These are phyloP conservation scores for Sarcophaga subvicina DNA, from an alignment of 2,888 invertebrate species.

Conservation along the genomic window DNA sequence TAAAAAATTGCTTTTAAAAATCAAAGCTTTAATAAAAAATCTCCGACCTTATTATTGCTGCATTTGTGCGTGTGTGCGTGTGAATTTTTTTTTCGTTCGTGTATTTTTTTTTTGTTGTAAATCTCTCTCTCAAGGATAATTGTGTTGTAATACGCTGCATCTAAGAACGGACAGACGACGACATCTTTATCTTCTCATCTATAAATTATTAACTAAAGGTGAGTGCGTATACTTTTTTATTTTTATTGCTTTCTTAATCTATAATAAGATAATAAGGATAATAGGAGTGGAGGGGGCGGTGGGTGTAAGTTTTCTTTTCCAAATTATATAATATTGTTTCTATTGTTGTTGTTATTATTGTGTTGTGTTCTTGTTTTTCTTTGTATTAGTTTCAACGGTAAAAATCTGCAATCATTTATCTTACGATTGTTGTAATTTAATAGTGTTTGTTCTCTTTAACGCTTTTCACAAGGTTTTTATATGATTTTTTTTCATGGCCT, in stretches of 20 bases:
- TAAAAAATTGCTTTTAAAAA: too few relatives aligned
- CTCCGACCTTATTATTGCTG: too few relatives aligned
- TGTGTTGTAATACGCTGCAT: background rate
- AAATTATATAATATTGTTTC: slow-evolving; percentile 24
- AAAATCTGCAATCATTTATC: slow-evolving; percentile 37
- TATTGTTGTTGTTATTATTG: too few relatives aligned
- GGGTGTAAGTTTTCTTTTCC: too few relatives aligned
- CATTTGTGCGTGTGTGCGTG: too few relatives aligned
- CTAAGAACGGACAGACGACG: background rate
- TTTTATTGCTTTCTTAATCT: background rate
- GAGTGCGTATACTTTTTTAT: slow-evolving; percentile 32
- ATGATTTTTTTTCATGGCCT: background rate
- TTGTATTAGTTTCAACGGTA: background rate
- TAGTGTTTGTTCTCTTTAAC: background rate
- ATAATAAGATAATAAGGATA: too few relatives aligned
- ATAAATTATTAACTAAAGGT: slow-evolving; percentile 52
- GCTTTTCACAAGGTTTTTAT: background rate
- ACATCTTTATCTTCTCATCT: slow-evolving; percentile 21
- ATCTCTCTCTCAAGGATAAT: slow-evolving; percentile 5
- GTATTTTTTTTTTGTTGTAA: background rate
- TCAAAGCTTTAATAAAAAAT: too few relatives aligned
- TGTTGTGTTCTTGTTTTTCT: background rate
- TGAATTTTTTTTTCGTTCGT: too few relatives aligned
- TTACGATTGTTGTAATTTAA: slow-evolving; percentile 47
- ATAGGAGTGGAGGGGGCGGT: too few relatives aligned